phyloP scores from a whole-genome alignment of 2,888 invertebrate genomes.

The Oligia fasciuncula region DNA sequence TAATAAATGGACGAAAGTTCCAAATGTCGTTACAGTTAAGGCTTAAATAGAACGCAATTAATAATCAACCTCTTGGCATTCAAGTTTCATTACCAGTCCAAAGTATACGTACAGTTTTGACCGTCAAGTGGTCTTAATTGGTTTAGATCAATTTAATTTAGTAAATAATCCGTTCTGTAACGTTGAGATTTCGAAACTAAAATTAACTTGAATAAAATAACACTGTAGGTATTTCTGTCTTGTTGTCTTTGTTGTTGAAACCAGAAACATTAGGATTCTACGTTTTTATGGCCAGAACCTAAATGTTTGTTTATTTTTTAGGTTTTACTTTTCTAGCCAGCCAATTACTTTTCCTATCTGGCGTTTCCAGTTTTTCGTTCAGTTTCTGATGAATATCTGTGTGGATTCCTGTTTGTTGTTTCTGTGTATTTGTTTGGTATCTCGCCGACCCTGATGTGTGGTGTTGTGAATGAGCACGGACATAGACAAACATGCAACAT shows the following conservation, averaged over 20 bases:
- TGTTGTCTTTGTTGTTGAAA: constrained; percentile 14
- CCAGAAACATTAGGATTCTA: constrained; percentile 12
- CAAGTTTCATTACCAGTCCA: constrained; percentile 31
- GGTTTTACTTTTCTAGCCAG: constrained; percentile 32
- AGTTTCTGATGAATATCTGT: neutral
- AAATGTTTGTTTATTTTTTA: neutral
- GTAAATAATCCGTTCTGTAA: constrained; percentile 11
- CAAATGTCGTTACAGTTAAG: constrained; percentile 50
- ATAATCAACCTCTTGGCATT: constrained; percentile 43
- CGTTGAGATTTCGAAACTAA: constrained; percentile 19
- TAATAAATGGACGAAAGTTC: constrained; percentile 44
- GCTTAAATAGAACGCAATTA: constrained; percentile 46
- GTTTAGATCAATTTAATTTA: constrained; percentile 34
- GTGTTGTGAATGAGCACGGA: constrained; percentile 45
- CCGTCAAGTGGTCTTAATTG: constrained; percentile 38
- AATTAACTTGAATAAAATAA: constrained; percentile 21
- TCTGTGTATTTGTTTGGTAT: constrained; percentile 42
- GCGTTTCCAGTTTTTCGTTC: constrained; percentile 36
- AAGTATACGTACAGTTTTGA: constrained; percentile 46
- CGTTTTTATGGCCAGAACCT: neutral
- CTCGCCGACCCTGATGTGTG: constrained; percentile 48
- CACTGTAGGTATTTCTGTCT: neutral
- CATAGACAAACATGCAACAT: constrained; percentile 59
- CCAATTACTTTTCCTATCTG: constrained; percentile 37
- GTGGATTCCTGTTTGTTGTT: constrained; percentile 23